Evolutionary conservation across 2,797 vertebrate genomes (phyloP).

Genomic region (Malacoctenus gilli): DNA sequence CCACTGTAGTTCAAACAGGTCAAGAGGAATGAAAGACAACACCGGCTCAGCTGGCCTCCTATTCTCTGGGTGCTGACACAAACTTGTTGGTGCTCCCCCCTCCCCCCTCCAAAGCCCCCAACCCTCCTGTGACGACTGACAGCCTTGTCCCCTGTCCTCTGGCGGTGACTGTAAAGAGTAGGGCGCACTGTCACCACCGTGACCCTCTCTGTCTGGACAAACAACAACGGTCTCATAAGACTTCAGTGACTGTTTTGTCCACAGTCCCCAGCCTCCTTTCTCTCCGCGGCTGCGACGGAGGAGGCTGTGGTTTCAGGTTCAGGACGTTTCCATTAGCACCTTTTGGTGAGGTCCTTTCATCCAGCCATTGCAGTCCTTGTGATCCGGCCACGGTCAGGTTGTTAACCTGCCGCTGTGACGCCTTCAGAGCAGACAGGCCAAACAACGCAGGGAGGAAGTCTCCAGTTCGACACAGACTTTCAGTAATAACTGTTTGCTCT

Average conservation of each 20-base stretch:
- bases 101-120: constrained; percentile 1
- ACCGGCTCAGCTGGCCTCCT: constrained; percentile 19
- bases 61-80: constrained; percentile 50
- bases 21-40: constrained; percentile 66
- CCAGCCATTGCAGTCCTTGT: constrained; percentile 43
- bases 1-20: constrained; percentile 59
- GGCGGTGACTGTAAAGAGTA: constrained; percentile 32
- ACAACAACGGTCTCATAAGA: constrained; percentile 24
- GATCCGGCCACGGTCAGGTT: constrained; percentile 52
- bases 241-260: constrained; percentile 27
- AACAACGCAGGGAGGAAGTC: constrained; percentile 43
- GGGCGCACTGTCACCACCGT: constrained; percentile 43
- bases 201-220: constrained; percentile 49
- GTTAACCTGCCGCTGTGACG: constrained; percentile 48
- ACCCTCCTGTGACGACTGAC: constrained; percentile 47
- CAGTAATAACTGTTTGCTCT: constrained; percentile 50
- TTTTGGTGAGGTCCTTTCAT: constrained; percentile 71
- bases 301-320: constrained; percentile 48
- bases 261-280: constrained; percentile 27
- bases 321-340: constrained; percentile 71
- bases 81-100: constrained; percentile 27
- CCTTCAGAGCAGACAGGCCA: constrained; percentile 32
- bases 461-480: constrained; percentile 33
- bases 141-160: constrained; percentile 43
- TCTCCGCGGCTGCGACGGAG: constrained; percentile 31